Evolutionary conservation across 2,113 vertebrate species (phyloP).

Genomic region (Chaetorhynchus papuensis): DNA sequence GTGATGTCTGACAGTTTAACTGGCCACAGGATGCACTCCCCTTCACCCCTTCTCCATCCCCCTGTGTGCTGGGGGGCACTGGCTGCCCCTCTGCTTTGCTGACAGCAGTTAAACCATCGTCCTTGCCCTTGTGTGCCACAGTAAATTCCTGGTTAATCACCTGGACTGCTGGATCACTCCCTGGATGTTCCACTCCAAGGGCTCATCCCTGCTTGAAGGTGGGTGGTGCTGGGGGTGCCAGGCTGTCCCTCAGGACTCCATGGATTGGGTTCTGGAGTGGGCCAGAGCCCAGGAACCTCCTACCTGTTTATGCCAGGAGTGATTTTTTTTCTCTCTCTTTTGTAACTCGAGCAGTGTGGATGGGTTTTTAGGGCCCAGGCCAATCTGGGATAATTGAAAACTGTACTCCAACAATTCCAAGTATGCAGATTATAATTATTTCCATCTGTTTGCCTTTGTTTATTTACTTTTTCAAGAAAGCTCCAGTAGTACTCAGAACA

Average conservation of each 20-base stretch:
- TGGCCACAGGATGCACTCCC: background rate
- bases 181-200: fast-evolving
- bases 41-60: background rate
- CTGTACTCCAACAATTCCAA: background rate
- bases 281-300: background rate
- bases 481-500: background rate
- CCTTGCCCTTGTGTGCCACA: background rate
- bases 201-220: fast-evolving
- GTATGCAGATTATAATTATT: background rate
- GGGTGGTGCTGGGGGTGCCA: fast-evolving
- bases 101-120: background rate
- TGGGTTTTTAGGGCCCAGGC: background rate
- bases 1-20: background rate
- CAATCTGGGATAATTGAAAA: background rate
- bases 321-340: fast-evolving
- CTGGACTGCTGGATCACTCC: background rate
- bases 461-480: slow-evolving; percentile 15
- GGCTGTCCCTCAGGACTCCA: background rate
- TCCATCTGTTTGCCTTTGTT: slow-evolving; percentile 10
- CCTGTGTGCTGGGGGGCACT: background rate
- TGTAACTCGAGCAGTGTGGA: background rate
- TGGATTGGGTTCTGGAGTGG: too few relatives aligned
- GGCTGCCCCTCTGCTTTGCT: background rate
- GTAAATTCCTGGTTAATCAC: background rate
- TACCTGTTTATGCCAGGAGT: background rate